phyloP scores from a whole-genome alignment of 2,888 invertebrate species.

The Caenorhabditis uteleia region DNA sequence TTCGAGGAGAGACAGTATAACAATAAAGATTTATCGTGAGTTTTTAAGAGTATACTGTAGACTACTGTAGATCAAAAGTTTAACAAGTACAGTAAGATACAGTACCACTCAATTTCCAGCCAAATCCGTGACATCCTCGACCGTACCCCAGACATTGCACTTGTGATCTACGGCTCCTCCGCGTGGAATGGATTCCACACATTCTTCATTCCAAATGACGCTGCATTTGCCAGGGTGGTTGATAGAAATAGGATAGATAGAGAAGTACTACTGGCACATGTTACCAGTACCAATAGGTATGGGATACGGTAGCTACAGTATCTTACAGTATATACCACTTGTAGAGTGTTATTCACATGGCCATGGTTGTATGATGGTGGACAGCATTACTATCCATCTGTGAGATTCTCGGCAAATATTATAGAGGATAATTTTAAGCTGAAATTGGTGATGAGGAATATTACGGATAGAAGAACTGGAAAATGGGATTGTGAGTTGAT shows the following conservation, averaged over 20 bases:
- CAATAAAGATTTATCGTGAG: conserved; percentile 68
- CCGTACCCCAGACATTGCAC: conserved; percentile 67
- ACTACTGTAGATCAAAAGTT: neutral
- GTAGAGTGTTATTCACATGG: conserved; percentile 67
- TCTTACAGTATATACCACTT: neutral
- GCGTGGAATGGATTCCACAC: conserved; percentile 69
- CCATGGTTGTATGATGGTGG: conserved; percentile 70
- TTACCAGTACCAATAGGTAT: conserved; percentile 64
- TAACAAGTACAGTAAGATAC: neutral
- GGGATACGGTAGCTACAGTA: neutral
- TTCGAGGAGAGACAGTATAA: conserved; percentile 68
- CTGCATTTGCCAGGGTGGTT: conserved; percentile 68
- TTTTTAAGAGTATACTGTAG: conserved; percentile 1
- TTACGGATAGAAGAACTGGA: conserved; percentile 69
- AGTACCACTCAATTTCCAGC: conserved; percentile 41
- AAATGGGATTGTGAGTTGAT: conserved; percentile 61
- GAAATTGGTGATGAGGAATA: conserved; percentile 68
- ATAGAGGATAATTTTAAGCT: conserved; percentile 70
- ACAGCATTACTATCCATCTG: conserved; percentile 66
- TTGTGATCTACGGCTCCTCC: conserved; percentile 67
- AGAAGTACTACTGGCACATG: conserved; percentile 69
- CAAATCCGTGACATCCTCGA: conserved; percentile 68
- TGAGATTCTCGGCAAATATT: conserved; percentile 67
- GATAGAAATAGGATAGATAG: conserved; percentile 67
- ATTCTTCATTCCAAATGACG: conserved; percentile 69